A percentile compares a stretch with the other conserved stretches of the same genome.
Evolutionary conservation across 2,113 vertebrate genomes (phyloP).

Genomic region (Galeopterus variegatus): DNA sequence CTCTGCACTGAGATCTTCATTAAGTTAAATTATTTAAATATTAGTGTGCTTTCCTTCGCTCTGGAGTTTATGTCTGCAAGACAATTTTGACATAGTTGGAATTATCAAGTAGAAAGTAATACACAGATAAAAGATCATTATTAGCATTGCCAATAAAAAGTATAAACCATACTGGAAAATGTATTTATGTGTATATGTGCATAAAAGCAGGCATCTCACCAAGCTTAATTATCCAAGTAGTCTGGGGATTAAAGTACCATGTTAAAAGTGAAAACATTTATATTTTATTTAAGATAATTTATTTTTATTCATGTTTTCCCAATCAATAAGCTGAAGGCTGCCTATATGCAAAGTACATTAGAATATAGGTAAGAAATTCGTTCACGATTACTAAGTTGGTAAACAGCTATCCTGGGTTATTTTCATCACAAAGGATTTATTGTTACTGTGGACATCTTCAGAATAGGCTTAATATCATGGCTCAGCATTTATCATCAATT

Average conservation of each 20-base stretch:
- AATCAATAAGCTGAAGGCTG: neutral
- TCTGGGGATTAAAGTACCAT: neutral
- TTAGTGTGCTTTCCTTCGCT: neutral
- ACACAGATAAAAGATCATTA: neutral
- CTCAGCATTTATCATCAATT: conserved; percentile 61
- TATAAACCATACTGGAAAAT: neutral
- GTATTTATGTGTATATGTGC: neutral
- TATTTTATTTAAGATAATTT: conserved; percentile 7
- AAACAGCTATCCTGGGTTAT: neutral
- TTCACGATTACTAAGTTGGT: neutral
- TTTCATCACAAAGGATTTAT: conserved; percentile 66
- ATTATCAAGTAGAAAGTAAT: neutral
- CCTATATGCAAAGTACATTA: neutral
- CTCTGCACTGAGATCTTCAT: conserved; percentile 37
- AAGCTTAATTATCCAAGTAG: conserved; percentile 13
- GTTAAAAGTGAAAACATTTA: conserved; percentile 3
- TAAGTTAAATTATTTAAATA: conserved; percentile 57
- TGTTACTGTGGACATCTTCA: conserved; percentile 46
- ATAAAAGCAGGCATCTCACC: conserved; percentile 4
- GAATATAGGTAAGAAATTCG: neutral
- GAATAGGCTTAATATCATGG: neutral
- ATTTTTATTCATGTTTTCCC: neutral
- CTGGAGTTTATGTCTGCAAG: neutral
- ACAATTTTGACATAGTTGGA: neutral
- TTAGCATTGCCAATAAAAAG: neutral